Base-by-base conservation (phyloP, 2,113 vertebrate genomes). In the Struthidea cinerea region DNA sequence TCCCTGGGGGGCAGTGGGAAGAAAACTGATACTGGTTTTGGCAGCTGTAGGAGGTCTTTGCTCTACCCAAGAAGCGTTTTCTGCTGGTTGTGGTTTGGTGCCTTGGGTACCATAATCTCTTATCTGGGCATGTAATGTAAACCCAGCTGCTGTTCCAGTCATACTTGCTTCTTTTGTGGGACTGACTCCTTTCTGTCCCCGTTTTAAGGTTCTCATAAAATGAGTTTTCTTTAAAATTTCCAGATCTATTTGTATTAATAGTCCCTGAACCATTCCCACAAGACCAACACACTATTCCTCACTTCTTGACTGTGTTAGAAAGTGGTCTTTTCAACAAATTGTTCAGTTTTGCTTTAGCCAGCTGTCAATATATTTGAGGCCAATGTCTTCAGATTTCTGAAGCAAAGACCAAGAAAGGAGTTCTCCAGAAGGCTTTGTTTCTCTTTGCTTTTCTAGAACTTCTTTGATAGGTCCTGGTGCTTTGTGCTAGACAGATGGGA, bases 21-120 rank as follows among this genome's bases (percentile, higher is more conserved):
- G 92, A 94, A 96, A 96, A 84, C 50, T 74, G 96, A 81, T 95
- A 93, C 4, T 73, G 37, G 52, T 90, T 94, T 64, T 88, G 87
- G 94, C 94, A 96, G 94, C 93, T 93, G 87, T 83, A 94, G 78
- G 65, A 76, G 76, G 76, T 90, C 85, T 95, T 92, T 81, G 71
- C 75, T 80, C 78, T 93, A 47, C 64, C 60, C 68, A 79, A 63
- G 75, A 57, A 96, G 64, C 23, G 5, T 90, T 94, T 95, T 93
- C 63, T 85, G 46, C 52, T 81, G 73, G n/a, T 64, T 84, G 73
- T 86, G 73, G 28, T 92, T 82, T 79, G 47, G 73, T 97, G 86
- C 69, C 56, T 63, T 78, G 85, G 76, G 71, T 84, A 78, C 67
- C 15, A 2, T 94, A 93, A 92, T 93, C 86, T 90, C 61, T 93